Evolutionary conservation across 53 echinoderm and acorn worm species (phyloP).

Genomic region (Paracentrotus lividus): DNA sequence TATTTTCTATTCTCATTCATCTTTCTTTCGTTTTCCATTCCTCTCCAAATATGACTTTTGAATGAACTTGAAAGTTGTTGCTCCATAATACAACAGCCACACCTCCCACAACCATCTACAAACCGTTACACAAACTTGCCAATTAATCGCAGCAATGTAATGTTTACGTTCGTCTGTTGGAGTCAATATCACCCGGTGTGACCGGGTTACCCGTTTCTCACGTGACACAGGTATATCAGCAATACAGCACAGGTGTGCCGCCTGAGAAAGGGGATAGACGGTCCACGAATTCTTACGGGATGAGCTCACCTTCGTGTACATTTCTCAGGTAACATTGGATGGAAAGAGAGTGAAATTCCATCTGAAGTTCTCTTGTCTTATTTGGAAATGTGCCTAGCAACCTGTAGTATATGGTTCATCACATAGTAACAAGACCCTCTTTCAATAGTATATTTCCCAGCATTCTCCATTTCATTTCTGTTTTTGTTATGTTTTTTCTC

Average conservation of each 20-base stretch:
- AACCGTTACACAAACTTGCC: too few relatives aligned
- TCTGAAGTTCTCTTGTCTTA: neutral
- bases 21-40: neutral
- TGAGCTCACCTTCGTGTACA: neutral
- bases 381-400: conserved; percentile 31
- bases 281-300: neutral
- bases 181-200: too few relatives aligned
- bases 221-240: neutral
- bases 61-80: neutral
- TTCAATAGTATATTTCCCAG: conserved; percentile 6
- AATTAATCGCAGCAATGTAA: too few relatives aligned
- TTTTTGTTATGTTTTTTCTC: neutral
- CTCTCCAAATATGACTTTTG: neutral
- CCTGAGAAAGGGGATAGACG: neutral
- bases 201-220: too few relatives aligned
- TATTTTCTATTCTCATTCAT: neutral
- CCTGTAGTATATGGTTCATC: neutral
- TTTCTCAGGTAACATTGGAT: conserved; percentile 3
- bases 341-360: neutral
- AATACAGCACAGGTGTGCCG: neutral
- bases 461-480: conserved; percentile 11
- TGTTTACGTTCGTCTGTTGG: too few relatives aligned
- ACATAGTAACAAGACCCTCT: neutral
- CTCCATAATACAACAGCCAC: neutral
- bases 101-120: neutral